Conservation (phyloP, 2,797 vertebrate species). For the Cryptoprocta ferox region DNA sequence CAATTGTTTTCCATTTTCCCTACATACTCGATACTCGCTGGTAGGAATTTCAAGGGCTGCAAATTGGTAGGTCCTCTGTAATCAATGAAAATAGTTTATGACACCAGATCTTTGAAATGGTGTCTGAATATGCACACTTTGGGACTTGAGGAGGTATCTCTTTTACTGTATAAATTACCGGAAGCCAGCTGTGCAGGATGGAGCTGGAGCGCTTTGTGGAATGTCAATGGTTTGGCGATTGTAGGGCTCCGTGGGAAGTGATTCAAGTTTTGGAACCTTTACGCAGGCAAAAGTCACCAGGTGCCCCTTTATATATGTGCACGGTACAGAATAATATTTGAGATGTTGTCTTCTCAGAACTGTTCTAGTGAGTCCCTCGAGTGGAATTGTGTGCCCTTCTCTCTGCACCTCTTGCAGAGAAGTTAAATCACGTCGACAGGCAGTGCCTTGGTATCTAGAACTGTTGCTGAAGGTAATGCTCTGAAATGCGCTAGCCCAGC, state of each 20-base stretch:
- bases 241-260: not conserved
- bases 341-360: not conserved
- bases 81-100: conserved; percentile 75
- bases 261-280: not conserved
- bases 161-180: conserved; percentile 61
- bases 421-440: not conserved
- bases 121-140: not conserved
- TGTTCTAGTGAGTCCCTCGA: not conserved
- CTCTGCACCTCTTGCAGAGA: not conserved
- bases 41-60: conserved; percentile 56
- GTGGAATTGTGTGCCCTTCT: not conserved
- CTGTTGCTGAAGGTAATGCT: not conserved
- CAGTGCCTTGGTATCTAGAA: not conserved
- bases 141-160: not conserved
- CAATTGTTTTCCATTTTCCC: conserved; percentile 77
- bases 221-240: not conserved
- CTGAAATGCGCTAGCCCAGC: no score
- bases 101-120: conserved; percentile 65
- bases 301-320: not conserved
- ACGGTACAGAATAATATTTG: not conserved
- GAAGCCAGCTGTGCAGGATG: conserved; percentile 43
- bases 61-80: conserved; percentile 76
- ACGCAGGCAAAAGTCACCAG: not conserved
- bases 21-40: conserved; percentile 63
- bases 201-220: not conserved